Conservation (phyloP, 2,888 invertebrate species). For the Pachycephus smyrnensis region DNA sequence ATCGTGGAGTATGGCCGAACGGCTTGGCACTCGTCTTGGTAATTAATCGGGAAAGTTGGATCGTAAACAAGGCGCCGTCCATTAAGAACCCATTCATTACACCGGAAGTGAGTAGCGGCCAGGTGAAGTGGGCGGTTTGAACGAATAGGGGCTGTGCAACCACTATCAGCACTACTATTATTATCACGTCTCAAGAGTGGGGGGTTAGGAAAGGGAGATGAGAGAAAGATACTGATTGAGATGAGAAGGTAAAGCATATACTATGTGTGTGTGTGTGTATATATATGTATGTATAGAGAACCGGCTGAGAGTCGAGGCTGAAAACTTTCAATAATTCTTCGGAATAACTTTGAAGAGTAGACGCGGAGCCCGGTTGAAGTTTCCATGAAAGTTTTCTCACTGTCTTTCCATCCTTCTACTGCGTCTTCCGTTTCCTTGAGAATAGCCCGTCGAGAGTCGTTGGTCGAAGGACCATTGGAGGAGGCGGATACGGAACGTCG, state of each 20-base stretch:
- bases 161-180: too few relatives aligned
- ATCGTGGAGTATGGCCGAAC: conserved; percentile 5
- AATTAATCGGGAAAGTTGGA: conserved; percentile 60
- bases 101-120: conserved; percentile 47
- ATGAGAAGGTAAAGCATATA: not conserved
- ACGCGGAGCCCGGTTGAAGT: conserved; percentile 16
- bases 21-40: conserved; percentile 35
- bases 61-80: conserved; percentile 59
- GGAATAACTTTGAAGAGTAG: conserved; percentile 52
- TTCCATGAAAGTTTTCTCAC: conserved; percentile 13
- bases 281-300: conserved; percentile 14
- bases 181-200: too few relatives aligned
- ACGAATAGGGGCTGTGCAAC: too few relatives aligned
- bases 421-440: conserved; percentile 6
- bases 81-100: conserved; percentile 59
- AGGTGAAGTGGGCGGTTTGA: conserved; percentile 19
- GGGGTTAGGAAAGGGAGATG: too few relatives aligned
- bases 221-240: too few relatives aligned
- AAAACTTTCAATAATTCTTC: conserved; percentile 59
- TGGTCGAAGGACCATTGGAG: not conserved
- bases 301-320: conserved; percentile 25
- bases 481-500: not conserved
- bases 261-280: not conserved
- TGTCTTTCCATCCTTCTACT: conserved; percentile 10
- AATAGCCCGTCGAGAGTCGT: not conserved